Evolutionary conservation across 2,888 invertebrate species (phyloP), one percentile per base, ranked within the genome.

Genomic region (Nudaria mundana): DNA sequence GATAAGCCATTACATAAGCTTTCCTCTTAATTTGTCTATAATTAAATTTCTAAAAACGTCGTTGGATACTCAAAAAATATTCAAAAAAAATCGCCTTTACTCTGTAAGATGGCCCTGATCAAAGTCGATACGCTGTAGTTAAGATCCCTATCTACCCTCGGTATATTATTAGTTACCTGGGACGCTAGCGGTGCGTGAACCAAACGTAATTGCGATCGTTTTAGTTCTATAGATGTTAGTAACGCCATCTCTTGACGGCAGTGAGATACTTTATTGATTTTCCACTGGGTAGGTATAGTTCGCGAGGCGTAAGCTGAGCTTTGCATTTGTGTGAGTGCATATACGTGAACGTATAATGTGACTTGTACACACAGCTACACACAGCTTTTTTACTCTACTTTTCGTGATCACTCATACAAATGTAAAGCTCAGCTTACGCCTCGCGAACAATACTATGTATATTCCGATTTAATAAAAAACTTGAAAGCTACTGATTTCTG

Each of bases 111-210:
- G 54, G 60, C 50, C 52, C 50, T 56, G 58, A 52, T 63, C 44
- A 48, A 62, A 56, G 63, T 63, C 67, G 59, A 66, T 64, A 58
- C 63, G 72, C 63, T 63, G 71, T 60, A 66, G 75, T 76, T 77
- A 52, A 82, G 82, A 82, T 82, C 42, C 38, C 32, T 72, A 81
- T 82, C 82, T 81, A 78, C 81, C 81, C 82, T 60, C 48, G 56
- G 66, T 64, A 69, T 71, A 72, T 63, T 65, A 73, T 68, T 70
- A 66, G 69, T 59, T n/a, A n/a, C n/a, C n/a, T 48, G 52, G 57
- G 48, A 52, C 25, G 25, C 25, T 26, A 55, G 53, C 76, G 64
- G 66, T 78, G 81, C 81, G 81, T 78, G 66, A 68, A 75, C 73
- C 63, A 62, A 25, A 58, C 42, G 50, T 55, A 54, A 61, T 60